Base-by-base conservation (phyloP, 2,888 invertebrate genomes). In the Deladenus siricidicola region DNA sequence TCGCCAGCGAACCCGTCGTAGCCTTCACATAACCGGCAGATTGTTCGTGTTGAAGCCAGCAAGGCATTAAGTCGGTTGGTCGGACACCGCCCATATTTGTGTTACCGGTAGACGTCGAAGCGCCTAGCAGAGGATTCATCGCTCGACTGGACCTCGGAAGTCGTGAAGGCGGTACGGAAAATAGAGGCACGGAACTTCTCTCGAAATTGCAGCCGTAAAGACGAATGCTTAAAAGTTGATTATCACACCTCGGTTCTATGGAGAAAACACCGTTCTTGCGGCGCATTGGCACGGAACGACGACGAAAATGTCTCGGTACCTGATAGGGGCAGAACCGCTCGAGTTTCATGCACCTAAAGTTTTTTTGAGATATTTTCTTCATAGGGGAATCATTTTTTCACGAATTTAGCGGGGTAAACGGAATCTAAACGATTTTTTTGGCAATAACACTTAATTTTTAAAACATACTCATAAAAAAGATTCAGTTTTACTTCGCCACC, bases 191-290 rank as follows among this genome's bases (percentile, higher is more conserved):
- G 14, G 52, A 19, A 8, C 24, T 29, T 8, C 58, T 30, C 17
- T 19, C 24, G 19, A 52, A 58, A 26, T 52, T 47, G 24, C 58
- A 58, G n/a, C 58, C 58, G 43, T 53, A 24, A 43, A 58, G 50
- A 6, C 47, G 58, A n/a, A 30, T 30, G 17, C 34, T 57, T 3
- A 17, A 21, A 23, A 57, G 42, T 28, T 28, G 34, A 6, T 57
- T 50, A 2, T 19, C 34, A 29, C 14, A 34, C n/a, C n/a, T 34
- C 39, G 45, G 10, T 45, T 39, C 10, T 30, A 21, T 1, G 14
- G 34, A 21, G 4, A 23, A 3, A 17, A 23, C 34, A 2, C 26
- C 49, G 49, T 19, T 19, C 17, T 29, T 10, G 30, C 17, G n/a
- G n/a, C n/a, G n/a, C n/a, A n/a, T n/a, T 23, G 53, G 24, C 17